phyloP scores from a whole-genome alignment of 2,113 vertebrate genomes.

The Oncorhynchus tshawytscha region DNA sequence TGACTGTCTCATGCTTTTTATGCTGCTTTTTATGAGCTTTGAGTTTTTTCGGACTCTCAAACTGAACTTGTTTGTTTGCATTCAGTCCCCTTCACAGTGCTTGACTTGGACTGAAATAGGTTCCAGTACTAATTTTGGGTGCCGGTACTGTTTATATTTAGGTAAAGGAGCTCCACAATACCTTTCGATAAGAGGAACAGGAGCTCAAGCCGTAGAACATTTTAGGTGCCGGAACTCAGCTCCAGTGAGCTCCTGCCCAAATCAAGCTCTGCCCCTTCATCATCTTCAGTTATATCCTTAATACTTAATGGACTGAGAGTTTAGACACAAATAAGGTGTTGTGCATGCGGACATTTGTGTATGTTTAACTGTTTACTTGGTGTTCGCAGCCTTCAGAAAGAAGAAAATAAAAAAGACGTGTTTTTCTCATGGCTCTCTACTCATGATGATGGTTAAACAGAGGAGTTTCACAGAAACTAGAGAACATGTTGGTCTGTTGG shows the following conservation, averaged over 20 bases:
- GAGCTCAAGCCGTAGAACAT: no score
- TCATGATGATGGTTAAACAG: constrained; percentile 42
- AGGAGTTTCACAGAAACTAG: constrained; percentile 55
- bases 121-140: no score
- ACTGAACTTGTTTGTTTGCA: constrained; percentile 25
- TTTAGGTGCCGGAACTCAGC: no score
- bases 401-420: constrained; percentile 20
- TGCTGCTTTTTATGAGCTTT: constrained; percentile 11
- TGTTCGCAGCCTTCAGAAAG: constrained; percentile 55
- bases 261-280: no score
- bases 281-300: constrained; percentile 13
- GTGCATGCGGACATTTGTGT: constrained; percentile 75
- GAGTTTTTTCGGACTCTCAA: constrained; percentile 21
- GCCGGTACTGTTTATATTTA: no score
- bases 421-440: constrained; percentile 39
- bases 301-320: constrained; percentile 34
- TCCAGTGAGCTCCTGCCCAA: no score
- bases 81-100: constrained; percentile 4
- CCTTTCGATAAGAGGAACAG: no score
- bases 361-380: constrained; percentile 56
- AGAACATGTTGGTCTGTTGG: constrained; percentile 14
- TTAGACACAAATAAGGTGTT: constrained; percentile 45
- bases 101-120: no score
- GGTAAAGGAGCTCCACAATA: no score
- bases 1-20: not conserved